Evolutionary conservation across 1,140 invertebrate genomes (phyloP).

Genomic region (Parasteatoda tepidariorum): DNA sequence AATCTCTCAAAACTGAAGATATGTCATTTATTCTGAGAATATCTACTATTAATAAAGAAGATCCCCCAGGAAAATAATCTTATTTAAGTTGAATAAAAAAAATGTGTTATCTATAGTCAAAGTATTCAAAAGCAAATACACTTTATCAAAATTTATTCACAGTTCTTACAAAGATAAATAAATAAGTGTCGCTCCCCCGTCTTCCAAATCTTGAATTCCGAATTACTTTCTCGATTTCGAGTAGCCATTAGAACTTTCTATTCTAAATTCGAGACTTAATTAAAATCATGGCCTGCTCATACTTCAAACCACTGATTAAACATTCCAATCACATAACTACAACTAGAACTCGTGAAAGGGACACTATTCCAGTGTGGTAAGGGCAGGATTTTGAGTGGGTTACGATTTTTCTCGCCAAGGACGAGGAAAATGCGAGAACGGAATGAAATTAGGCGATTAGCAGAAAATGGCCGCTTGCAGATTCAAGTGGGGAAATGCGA

Average conservation of each 20-base stretch:
- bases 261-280: slow-evolving; percentile 24
- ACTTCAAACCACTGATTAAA: slow-evolving; percentile 39
- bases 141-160: slow-evolving; percentile 1
- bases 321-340: slow-evolving; percentile 3
- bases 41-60: too few species aligned
- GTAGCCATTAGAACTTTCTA: slow-evolving; percentile 4
- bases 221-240: not conserved
- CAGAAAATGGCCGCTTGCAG: slow-evolving; percentile 1
- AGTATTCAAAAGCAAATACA: slow-evolving; percentile 24
- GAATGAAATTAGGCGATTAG: slow-evolving; percentile 19
- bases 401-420: not conserved
- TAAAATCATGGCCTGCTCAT: slow-evolving; percentile 32
- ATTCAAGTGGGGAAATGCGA: slow-evolving; percentile 4
- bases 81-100: too few species aligned
- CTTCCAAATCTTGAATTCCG: too few species aligned
- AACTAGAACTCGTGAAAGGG: not conserved
- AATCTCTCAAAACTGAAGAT: too few species aligned
- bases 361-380: not conserved
- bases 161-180: slow-evolving; percentile 15
- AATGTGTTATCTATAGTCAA: too few species aligned
- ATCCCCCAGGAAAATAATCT: too few species aligned
- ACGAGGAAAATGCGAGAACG: not conserved
- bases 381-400: not conserved
- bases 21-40: too few species aligned
- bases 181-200: not conserved